Percentiles rank a stretch among this genome's conserved stretches.
Evolutionary conservation across 2,113 vertebrate genomes (phyloP).

Genomic region (Oenanthe oenanthe): DNA sequence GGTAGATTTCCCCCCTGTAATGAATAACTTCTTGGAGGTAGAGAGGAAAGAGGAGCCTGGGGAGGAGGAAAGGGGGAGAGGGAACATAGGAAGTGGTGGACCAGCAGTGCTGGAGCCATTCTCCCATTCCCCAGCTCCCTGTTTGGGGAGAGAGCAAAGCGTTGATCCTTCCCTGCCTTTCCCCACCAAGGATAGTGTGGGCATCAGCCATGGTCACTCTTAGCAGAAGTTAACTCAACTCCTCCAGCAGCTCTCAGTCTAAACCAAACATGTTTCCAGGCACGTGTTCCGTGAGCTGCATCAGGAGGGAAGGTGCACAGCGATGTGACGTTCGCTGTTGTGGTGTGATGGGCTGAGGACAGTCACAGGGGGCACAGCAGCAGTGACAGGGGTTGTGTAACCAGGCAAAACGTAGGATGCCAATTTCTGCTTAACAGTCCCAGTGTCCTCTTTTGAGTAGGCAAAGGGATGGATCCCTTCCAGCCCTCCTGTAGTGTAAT

Average conservation of each 20-base stretch:
- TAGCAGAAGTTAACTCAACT: not conserved
- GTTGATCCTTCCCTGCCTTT: not conserved
- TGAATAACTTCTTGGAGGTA: not conserved
- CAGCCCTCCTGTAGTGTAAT: not conserved
- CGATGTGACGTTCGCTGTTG: accelerated
- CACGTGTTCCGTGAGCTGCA: not conserved
- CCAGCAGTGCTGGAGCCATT: not conserved
- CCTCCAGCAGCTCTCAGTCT: not conserved
- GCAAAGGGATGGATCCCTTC: not conserved
- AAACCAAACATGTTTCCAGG: not conserved
- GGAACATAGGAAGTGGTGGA: not conserved
- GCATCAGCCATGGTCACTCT: not conserved
- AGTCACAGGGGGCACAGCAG: accelerated
- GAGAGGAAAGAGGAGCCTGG: not conserved
- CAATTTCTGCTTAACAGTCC: not conserved
- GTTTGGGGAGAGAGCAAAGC: not conserved
- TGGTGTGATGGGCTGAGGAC: not conserved
- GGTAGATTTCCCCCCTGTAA: not conserved
- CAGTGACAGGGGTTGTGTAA: not conserved
- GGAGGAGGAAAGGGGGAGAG: not conserved
- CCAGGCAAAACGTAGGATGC: not conserved
- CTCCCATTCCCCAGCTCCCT: not conserved
- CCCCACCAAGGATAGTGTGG: not conserved
- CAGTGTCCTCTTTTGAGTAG: not conserved
- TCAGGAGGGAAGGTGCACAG: not conserved